Evolutionary conservation across 2,888 invertebrate species (phyloP).

Genomic region (Blastobasis lacticolella): DNA sequence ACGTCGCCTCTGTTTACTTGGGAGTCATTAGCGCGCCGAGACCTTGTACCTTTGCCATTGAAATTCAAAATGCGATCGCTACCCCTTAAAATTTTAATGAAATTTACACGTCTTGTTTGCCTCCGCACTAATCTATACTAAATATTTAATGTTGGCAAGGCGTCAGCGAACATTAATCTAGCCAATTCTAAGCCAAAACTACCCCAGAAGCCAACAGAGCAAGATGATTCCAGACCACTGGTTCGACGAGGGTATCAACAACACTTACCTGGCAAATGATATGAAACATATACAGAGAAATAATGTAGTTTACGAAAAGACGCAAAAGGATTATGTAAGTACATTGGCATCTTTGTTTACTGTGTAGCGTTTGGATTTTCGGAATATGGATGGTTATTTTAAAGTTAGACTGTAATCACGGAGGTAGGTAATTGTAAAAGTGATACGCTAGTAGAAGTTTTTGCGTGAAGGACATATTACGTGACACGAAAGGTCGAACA

Average conservation of each 20-base stretch:
- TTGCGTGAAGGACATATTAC: too few species aligned
- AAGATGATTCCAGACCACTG: constrained; percentile 54
- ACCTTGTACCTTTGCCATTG: background rate
- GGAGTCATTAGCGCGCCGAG: too few species aligned
- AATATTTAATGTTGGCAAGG: too few species aligned
- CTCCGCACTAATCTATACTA: constrained; percentile 28
- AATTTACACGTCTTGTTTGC: constrained; percentile 49
- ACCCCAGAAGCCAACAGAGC: background rate
- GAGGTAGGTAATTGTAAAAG: too few species aligned
- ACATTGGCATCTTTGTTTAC: background rate
- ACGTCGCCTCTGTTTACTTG: too few species aligned
- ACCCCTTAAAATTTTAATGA: constrained; percentile 55
- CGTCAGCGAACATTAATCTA: background rate
- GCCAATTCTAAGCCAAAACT: background rate
- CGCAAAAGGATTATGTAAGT: constrained; percentile 61
- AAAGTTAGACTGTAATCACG: too few species aligned
- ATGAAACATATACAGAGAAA: constrained; percentile 50
- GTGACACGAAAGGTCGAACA: too few species aligned
- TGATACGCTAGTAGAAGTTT: too few species aligned
- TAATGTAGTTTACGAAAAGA: constrained; percentile 42
- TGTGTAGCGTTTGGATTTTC: too few species aligned
- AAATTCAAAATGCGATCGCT: background rate
- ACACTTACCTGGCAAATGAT: constrained; percentile 43
- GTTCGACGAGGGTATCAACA: constrained; percentile 59
- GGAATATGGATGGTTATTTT: too few species aligned